A percentile compares a stretch with the other conserved stretches of the same genome.
phyloP scores from a whole-genome alignment of 1,140 invertebrate genomes.

The Cephus cinctus region DNA sequence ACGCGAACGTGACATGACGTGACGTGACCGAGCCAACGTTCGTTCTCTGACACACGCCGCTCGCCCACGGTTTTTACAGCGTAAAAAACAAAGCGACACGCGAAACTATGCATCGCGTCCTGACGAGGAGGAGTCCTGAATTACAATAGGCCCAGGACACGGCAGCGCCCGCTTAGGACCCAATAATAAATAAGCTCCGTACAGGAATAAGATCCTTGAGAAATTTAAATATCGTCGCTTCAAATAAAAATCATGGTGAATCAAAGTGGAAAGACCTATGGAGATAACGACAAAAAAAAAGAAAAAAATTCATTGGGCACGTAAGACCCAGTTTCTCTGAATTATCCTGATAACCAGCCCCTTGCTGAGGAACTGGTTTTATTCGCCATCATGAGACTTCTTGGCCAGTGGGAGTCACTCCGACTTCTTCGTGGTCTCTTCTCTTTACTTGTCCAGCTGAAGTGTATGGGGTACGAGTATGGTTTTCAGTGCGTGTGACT shows the following conservation, averaged over 20 bases:
- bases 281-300: too few relatives aligned
- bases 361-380: not conserved
- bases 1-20: not conserved
- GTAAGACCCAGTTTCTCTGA: too few relatives aligned
- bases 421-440: not conserved
- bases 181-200: too few relatives aligned
- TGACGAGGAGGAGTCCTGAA: conserved; percentile 9
- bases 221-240: too few relatives aligned
- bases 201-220: too few relatives aligned
- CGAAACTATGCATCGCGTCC: conserved; percentile 12
- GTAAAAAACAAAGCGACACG: conserved; percentile 10
- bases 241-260: too few relatives aligned
- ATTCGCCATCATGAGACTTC: too few relatives aligned
- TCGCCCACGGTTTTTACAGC: not conserved
- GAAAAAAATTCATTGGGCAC: too few relatives aligned
- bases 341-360: too few relatives aligned
- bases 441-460: not conserved
- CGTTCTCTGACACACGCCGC: not conserved
- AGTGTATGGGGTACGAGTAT: conserved; percentile 4
- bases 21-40: not conserved
- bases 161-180: too few relatives aligned
- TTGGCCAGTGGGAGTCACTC: not conserved
- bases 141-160: conserved; percentile 1
- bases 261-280: too few relatives aligned
- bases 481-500: conserved; percentile 29